Percentiles rank a stretch among this genome's conserved stretches.
phyloP scores from a whole-genome alignment of 2,888 invertebrate genomes.

The Prosopocoilus inquinatus region DNA sequence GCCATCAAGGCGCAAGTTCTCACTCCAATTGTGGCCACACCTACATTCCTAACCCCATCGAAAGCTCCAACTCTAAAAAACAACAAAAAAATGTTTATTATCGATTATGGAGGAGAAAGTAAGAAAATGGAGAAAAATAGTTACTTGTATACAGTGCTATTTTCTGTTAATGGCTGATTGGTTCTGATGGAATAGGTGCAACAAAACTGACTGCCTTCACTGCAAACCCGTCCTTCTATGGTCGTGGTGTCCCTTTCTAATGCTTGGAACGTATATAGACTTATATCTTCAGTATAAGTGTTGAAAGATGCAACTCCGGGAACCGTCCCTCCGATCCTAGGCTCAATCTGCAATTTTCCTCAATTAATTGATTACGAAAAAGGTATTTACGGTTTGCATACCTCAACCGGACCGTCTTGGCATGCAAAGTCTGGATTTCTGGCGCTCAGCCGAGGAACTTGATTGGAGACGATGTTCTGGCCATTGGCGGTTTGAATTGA shows the following conservation, averaged over 20 bases:
- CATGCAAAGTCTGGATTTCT: constrained; percentile 10
- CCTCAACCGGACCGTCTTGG: neutral
- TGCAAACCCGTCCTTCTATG: constrained; percentile 16
- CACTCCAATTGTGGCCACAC: constrained; percentile 23
- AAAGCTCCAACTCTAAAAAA: constrained; percentile 28
- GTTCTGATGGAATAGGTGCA: constrained; percentile 22
- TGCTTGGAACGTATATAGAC: constrained; percentile 8
- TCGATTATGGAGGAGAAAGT: neutral
- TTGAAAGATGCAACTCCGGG: constrained; percentile 3
- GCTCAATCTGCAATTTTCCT: constrained; percentile 5
- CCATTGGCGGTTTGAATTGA: neutral
- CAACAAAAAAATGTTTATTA: constrained; percentile 9
- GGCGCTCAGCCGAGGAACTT: neutral
- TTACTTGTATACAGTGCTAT: constrained; percentile 23
- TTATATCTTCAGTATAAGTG: constrained; percentile 9
- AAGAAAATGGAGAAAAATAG: constrained; percentile 9
- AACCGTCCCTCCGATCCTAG: constrained; percentile 6
- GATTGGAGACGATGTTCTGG: neutral
- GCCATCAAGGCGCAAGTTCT: constrained; percentile 31
- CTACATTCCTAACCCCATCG: constrained; percentile 25
- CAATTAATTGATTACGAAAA: neutral
- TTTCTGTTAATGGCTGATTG: constrained; percentile 5
- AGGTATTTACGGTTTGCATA: neutral
- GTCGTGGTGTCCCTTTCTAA: neutral
- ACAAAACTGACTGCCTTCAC: constrained; percentile 22